A percentile compares a stretch with the other conserved stretches of the same genome.
These are phyloP conservation scores for Athetis lepigone DNA, from an alignment of 2,888 invertebrate genomes.

Conservation along the genomic window DNA sequence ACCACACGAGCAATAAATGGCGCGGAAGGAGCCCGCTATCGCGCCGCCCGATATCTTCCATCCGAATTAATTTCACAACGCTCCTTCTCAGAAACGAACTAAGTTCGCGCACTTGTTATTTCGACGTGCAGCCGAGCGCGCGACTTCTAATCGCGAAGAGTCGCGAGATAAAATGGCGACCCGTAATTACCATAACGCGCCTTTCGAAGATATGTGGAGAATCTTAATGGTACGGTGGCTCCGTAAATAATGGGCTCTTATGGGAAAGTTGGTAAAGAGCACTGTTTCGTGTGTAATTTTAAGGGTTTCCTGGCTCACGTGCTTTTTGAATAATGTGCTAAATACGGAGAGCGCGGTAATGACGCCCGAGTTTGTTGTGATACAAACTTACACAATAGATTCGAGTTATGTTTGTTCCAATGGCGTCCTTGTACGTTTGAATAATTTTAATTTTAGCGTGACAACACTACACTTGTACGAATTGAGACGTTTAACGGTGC, in stretches of 20 bases:
- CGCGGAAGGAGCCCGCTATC: slow-evolving; percentile 89
- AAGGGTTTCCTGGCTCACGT: slow-evolving; percentile 87
- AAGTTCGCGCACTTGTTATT: slow-evolving; percentile 90
- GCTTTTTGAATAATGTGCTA: slow-evolving; percentile 89
- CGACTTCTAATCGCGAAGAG: slow-evolving; percentile 87
- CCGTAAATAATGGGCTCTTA: slow-evolving; percentile 90
- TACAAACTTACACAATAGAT: slow-evolving; percentile 73
- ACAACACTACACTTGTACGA: slow-evolving; percentile 44
- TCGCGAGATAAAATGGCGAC: slow-evolving; percentile 90
- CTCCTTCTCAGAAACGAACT: slow-evolving; percentile 84
- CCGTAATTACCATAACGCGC: slow-evolving; percentile 90
- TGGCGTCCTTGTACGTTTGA: slow-evolving; percentile 52
- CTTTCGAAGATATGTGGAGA: slow-evolving; percentile 90
- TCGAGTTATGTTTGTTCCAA: slow-evolving; percentile 53
- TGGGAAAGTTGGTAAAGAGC: slow-evolving; percentile 90
- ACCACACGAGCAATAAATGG: slow-evolving; percentile 91
- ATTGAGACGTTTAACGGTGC: slow-evolving; percentile 46
- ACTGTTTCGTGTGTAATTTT: slow-evolving; percentile 90
- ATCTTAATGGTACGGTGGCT: slow-evolving; percentile 90
- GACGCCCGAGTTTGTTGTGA: slow-evolving; percentile 77
- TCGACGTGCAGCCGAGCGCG: slow-evolving; percentile 82
- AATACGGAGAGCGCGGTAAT: slow-evolving; percentile 80
- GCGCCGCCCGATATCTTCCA: slow-evolving; percentile 89
- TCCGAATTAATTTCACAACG: slow-evolving; percentile 90
- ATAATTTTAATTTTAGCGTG: slow-evolving; percentile 56